phyloP scores from a whole-genome alignment of 2,797 vertebrate species.

The Anisognathus igniventris region DNA sequence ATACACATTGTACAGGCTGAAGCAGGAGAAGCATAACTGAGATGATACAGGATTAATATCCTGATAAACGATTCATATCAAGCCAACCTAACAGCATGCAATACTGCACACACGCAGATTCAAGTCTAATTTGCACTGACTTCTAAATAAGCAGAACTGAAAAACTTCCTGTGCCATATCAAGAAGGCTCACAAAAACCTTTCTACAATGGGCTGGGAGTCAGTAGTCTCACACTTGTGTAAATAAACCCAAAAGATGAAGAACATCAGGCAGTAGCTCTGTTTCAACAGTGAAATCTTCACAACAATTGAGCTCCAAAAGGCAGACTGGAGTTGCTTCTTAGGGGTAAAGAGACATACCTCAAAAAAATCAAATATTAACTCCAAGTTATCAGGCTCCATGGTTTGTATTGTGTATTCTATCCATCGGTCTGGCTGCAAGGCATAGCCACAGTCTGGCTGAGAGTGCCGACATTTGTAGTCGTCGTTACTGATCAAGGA shows the following conservation, averaged over 20 bases:
- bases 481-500: conserved; percentile 85
- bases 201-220: background rate
- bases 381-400: conserved; percentile 96
- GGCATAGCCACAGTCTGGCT: conserved; percentile 93
- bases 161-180: background rate
- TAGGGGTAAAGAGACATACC: conserved; percentile 68
- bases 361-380: conserved; percentile 97
- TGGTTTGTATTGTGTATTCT: conserved; percentile 93
- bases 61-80: background rate
- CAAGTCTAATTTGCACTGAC: background rate
- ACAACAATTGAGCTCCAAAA: background rate
- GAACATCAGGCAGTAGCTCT: background rate
- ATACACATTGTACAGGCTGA: background rate
- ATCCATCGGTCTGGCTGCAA: conserved; percentile 88
- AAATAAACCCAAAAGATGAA: background rate
- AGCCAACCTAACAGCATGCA: background rate
- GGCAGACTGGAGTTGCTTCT: background rate
- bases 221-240: background rate
- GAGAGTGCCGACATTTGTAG: conserved; percentile 89
- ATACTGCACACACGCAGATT: background rate
- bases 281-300: background rate
- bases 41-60: background rate
- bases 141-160: background rate
- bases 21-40: background rate
- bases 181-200: background rate